Base-by-base conservation (phyloP, 1,140 invertebrate species). In the Arctopsyche grandis region DNA sequence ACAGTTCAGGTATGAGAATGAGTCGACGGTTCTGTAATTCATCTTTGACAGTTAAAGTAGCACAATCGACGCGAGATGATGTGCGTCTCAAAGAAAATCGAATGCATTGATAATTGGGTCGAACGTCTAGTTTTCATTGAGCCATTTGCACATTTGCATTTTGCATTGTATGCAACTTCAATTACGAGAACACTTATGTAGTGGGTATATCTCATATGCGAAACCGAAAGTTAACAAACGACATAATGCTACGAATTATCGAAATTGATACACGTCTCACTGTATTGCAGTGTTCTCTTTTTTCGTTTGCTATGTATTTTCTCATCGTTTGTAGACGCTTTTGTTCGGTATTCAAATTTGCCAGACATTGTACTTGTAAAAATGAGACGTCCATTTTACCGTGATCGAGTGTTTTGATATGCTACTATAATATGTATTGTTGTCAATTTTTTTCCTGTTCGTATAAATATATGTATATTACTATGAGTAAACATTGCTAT, bases 161-260 rank as follows among this genome's bases (percentile, higher is more conserved):
- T 24, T 66, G 29, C 29, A 66, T 66, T 66, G 63, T 66, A 66
- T 66, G 63, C 63, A 66, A 21, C 21, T 24, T 66, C 10, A 66
- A 66, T 21, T n/a, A 16, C 52, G 22, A 66, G 63, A 24, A 19
- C 63, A 24, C 24, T 26, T 24, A 66, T 66, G 29, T 7, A 38
- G n/a, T n/a, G n/a, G 3, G 29, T 52, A 52, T 52, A 1, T 52
- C 48, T 52, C 48, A 52, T 52, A 52, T 12, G 48, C 48, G 48
- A 52, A 52, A 66, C 21, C 63, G 63, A 66, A 66, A 66, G 63
- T 26, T 22, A 24, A 66, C 63, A 66, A 66, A 66, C 63, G 24
- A 26, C 63, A 66, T 66, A 66, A 66, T 66, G 63, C 24, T 66
- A 66, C 24, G 24, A 66, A 66, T 66, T 66, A 66, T 19, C 63